These are phyloP conservation scores for Pachymerium ferrugineum DNA, from an alignment of 2,888 invertebrate genomes.

Conservation along the genomic window DNA sequence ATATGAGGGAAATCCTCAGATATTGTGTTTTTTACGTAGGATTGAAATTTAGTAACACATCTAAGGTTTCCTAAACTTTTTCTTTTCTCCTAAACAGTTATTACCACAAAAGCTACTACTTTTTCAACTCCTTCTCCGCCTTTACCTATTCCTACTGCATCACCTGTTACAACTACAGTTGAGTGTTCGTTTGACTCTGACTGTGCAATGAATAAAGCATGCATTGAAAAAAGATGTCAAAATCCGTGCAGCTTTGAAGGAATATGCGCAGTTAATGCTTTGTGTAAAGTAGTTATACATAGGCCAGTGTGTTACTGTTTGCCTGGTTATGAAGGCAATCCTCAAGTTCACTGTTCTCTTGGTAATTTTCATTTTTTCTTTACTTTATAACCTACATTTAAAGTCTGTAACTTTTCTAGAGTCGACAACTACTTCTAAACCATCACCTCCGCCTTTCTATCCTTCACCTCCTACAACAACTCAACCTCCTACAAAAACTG, in stretches of 20 bases:
- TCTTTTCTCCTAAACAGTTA: slow-evolving; percentile 57
- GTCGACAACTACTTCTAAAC: slow-evolving; percentile 34
- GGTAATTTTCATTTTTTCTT: slow-evolving; percentile 31
- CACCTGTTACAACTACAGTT: slow-evolving; percentile 42
- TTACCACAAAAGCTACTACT: neutral
- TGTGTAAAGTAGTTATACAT: slow-evolving; percentile 40
- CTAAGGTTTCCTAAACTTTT: too few species aligned
- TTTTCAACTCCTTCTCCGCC: neutral
- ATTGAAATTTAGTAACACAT: too few species aligned
- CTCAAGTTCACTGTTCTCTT: slow-evolving; percentile 38
- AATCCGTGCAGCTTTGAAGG: slow-evolving; percentile 47
- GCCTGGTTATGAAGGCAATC: slow-evolving; percentile 39
- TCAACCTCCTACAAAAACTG: too few species aligned
- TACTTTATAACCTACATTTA: neutral
- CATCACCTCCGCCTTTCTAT: neutral
- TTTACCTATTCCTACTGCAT: neutral
- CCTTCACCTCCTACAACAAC: slow-evolving; percentile 33
- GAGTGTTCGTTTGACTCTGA: slow-evolving; percentile 56
- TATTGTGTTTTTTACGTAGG: slow-evolving; percentile 34
- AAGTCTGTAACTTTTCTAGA: neutral
- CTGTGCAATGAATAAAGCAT: slow-evolving; percentile 41
- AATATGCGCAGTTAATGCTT: slow-evolving; percentile 40
- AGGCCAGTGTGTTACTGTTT: slow-evolving; percentile 40
- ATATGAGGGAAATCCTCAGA: slow-evolving; percentile 69
- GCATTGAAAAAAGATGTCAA: slow-evolving; percentile 39